Evolutionary conservation across 1,140 invertebrate genomes (phyloP), one percentile per base, ranked within the genome.

Genomic region (Temnothorax nylanderi): DNA sequence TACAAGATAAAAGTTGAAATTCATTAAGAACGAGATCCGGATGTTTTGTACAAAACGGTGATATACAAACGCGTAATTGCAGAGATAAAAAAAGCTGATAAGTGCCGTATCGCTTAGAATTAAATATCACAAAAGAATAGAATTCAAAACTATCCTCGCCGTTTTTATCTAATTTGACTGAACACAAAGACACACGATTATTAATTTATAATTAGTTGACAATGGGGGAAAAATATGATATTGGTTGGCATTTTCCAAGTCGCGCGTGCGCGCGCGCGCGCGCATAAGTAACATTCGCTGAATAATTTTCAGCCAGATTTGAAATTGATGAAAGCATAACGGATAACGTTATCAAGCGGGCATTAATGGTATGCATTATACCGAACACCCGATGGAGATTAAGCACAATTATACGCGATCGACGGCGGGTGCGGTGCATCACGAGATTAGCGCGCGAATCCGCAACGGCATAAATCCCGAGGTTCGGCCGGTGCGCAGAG

Each of bases 341-440:
- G 56, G 69, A 62, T 84, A 84, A 75, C 44, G 41, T 84, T 84
- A 60, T 84, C 56, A 84, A 84, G 54, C 69, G 69, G 37, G 41
- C 41, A 75, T 84, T 84, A 75, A 75, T 84, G 69, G 56, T 60
- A 75, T 60, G 54, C 51, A 84, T 84, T 84, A 74, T 75, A 84
- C 32, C 34, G 54, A 60, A 60, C 69, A 60, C 32, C 26, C 80
- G 41, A 51, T 74, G 80, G 80, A 62, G 80, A 84, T 84, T 60
- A 84, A 84, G 69, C 80, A 75, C 69, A 74, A 74, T 84, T 84
- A 75, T 72, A 60, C 54, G 54, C 69, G 69, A 75, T 84, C 69
- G 67, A 74, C 80, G 80, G 51, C n/a, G 13, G 80, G 51, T 8
- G 13, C 80, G 54, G 58, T 41, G 49, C 49, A 54, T 44, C 56